Conservation (phyloP, 2,797 vertebrate genomes). For the Tolypeutes matacus region DNA sequence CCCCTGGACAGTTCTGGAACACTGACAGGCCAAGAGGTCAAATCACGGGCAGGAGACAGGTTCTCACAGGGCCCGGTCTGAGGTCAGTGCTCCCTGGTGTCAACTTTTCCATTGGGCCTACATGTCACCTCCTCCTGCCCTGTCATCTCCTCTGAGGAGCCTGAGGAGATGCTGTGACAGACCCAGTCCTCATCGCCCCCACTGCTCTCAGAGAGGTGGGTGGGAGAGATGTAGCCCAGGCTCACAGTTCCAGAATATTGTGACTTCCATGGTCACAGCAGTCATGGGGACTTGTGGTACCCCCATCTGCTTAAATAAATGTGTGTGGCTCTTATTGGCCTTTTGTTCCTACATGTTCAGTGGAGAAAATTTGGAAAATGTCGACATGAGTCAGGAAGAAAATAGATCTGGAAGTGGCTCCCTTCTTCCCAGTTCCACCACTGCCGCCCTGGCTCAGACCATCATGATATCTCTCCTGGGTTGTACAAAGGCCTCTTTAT, state of each 20-base stretch:
- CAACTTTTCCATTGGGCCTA: neutral
- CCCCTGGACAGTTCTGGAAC: neutral
- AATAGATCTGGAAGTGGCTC: neutral
- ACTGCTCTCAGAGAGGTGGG: neutral
- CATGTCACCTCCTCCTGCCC: neutral
- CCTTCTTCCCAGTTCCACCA: neutral
- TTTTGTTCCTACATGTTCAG: neutral
- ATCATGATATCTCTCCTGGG: neutral
- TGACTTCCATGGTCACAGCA: neutral
- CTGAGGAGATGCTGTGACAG: neutral
- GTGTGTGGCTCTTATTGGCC: neutral
- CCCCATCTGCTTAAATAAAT: neutral
- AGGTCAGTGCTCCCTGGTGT: neutral
- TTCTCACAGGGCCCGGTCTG: neutral
- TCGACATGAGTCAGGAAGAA: neutral
- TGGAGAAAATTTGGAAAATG: neutral
- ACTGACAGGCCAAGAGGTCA: neutral
- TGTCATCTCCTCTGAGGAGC: neutral
- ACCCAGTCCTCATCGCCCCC: neutral
- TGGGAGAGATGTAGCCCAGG: neutral
- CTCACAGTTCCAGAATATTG: no score
- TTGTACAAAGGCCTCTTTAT: neutral
- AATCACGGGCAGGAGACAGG: neutral
- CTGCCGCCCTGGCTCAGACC: neutral
- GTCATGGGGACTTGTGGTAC: neutral